Evolutionary conservation across 2,888 invertebrate genomes (phyloP).

Genomic region (Drosophila anomalata): DNA sequence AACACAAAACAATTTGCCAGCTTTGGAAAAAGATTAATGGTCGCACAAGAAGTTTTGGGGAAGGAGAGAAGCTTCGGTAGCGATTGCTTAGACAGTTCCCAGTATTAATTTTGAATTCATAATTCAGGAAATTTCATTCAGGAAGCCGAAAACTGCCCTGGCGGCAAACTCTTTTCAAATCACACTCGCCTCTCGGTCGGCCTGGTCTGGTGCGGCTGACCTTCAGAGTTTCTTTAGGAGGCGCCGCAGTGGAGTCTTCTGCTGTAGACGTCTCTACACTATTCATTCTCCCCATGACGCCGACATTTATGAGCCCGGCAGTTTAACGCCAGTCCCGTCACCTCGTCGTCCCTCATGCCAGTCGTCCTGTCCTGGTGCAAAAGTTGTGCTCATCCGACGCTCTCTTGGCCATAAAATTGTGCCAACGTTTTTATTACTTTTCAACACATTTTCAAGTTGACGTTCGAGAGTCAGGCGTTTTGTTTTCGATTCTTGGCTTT

Average conservation of each 20-base stretch:
- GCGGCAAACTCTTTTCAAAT: constrained; percentile 57
- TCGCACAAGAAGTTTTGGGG: constrained; percentile 33
- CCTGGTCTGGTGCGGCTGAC: constrained; percentile 48
- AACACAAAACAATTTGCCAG: constrained; percentile 61
- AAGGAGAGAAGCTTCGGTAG: constrained; percentile 61
- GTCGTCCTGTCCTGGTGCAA: constrained; percentile 11
- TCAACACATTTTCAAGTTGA: constrained; percentile 69
- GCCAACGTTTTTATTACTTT: constrained; percentile 79
- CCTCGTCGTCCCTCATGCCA: constrained; percentile 2
- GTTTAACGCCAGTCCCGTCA: constrained; percentile 29
- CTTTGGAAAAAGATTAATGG: constrained; percentile 69
- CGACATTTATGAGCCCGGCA: constrained; percentile 55
- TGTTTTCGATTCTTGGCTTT: constrained; percentile 6
- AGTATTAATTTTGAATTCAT: constrained; percentile 80
- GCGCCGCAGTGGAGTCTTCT: constrained; percentile 54
- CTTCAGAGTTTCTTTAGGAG: constrained; percentile 60
- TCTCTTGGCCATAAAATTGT: constrained; percentile 71
- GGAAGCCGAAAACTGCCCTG: constrained; percentile 55
- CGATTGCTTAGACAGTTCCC: constrained; percentile 80
- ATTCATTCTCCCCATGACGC: constrained; percentile 66
- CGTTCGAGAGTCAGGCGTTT: constrained; percentile 6
- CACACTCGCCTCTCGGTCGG: constrained; percentile 13
- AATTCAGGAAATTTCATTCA: constrained; percentile 70
- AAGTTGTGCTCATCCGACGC: constrained; percentile 23
- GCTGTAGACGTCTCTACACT: constrained; percentile 6